Evolutionary conservation across 1,140 invertebrate species (phyloP).

Genomic region (Chlorops oryzae): DNA sequence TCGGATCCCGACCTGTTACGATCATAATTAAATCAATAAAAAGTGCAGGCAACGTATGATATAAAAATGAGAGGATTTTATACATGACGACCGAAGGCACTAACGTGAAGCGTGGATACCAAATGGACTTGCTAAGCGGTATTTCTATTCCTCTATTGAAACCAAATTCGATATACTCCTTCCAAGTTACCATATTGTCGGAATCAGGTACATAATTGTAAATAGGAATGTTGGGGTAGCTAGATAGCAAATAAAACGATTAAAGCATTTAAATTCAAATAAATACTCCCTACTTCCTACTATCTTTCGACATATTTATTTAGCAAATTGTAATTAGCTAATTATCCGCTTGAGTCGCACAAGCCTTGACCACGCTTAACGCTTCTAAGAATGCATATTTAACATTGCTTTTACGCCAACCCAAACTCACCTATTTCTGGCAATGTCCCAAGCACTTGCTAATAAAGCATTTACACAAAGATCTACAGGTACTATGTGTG

Average conservation of each 20-base stretch:
- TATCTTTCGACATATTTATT: too few relatives aligned
- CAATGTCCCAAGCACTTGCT: slow-evolving; percentile 67
- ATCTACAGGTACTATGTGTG: slow-evolving; percentile 82
- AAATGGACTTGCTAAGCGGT: slow-evolving; percentile 49
- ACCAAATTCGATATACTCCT: slow-evolving; percentile 51
- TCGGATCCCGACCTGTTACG: slow-evolving; percentile 52
- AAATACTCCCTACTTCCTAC: too few relatives aligned
- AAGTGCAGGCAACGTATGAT: slow-evolving; percentile 57
- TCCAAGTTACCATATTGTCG: slow-evolving; percentile 63
- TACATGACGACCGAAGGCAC: slow-evolving; percentile 49
- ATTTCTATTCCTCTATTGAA: slow-evolving; percentile 45
- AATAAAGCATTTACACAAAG: slow-evolving; percentile 72
- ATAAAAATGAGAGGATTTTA: slow-evolving; percentile 50
- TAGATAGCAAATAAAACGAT: too few relatives aligned
- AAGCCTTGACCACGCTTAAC: too few relatives aligned
- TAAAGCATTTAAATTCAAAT: too few relatives aligned
- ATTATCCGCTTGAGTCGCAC: too few relatives aligned
- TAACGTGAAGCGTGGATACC: slow-evolving; percentile 53
- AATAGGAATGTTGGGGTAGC: slow-evolving; percentile 52
- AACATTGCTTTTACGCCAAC: too few relatives aligned
- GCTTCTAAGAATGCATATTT: too few relatives aligned
- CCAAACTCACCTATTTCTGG: slow-evolving; percentile 40
- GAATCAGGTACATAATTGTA: slow-evolving; percentile 67
- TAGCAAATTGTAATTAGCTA: too few relatives aligned
- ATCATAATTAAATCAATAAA: slow-evolving; percentile 53